Evolutionary conservation across 2,888 invertebrate genomes (phyloP).

Genomic region (Lithodes maja): DNA sequence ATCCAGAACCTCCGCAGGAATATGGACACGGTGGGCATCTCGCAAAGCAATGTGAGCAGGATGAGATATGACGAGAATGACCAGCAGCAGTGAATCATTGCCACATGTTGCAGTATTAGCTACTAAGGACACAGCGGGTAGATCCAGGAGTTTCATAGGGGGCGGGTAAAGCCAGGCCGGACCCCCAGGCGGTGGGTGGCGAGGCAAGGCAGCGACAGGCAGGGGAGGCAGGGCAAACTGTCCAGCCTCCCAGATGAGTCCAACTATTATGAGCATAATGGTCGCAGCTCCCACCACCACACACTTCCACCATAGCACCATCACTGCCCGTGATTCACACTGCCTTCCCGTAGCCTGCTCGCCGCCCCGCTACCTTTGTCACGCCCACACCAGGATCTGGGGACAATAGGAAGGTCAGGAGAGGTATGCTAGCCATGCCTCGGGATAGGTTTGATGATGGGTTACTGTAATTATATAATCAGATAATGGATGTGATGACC

Average conservation of each 20-base stretch:
- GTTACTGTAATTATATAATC: too few relatives aligned
- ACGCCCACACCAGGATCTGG: background rate
- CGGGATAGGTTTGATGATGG: too few relatives aligned
- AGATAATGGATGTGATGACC: too few relatives aligned
- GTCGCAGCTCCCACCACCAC: background rate
- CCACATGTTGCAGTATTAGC: constrained; percentile 45
- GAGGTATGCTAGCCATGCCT: too few relatives aligned
- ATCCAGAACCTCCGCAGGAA: constrained; percentile 37
- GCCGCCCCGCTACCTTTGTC: background rate
- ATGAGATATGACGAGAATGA: constrained; percentile 52
- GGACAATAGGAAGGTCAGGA: background rate
- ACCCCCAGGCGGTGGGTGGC: constrained; percentile 19
- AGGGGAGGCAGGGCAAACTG: background rate
- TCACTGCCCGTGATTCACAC: background rate
- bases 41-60: constrained; percentile 29
- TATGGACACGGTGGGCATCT: constrained; percentile 37
- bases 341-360: background rate
- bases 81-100: background rate
- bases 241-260: background rate
- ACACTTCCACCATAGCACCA: background rate
- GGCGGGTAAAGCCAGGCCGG: constrained; percentile 39
- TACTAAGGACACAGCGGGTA: constrained; percentile 27
- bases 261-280: background rate
- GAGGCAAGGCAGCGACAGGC: background rate
- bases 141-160: constrained; percentile 32